These are phyloP conservation scores for Mus spicilegus DNA, from an alignment of 2,113 vertebrate genomes.

Conservation along the genomic window DNA sequence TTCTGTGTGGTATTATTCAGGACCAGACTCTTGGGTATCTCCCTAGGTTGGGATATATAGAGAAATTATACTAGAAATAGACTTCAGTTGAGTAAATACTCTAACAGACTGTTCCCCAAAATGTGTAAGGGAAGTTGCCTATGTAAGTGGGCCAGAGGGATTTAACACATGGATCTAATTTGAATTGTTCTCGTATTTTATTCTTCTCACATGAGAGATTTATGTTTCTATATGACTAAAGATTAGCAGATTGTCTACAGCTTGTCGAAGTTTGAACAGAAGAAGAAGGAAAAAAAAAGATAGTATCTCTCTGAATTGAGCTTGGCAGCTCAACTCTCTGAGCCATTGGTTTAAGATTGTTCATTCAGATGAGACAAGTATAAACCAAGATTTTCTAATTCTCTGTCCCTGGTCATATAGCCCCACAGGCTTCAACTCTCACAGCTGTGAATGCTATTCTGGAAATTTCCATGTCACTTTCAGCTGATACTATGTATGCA, in stretches of 20 bases:
- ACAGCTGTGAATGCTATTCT: not conserved
- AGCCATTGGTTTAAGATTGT: not conserved
- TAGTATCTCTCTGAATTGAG: not conserved
- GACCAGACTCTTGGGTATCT: not conserved
- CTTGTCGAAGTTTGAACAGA: slow-evolving; percentile 17
- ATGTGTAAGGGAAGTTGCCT: slow-evolving; percentile 53
- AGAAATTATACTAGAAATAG: slow-evolving; percentile 7
- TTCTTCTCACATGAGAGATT: slow-evolving; percentile 50
- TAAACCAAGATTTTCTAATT: not conserved
- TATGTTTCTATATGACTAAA: slow-evolving; percentile 54
- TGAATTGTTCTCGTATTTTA: slow-evolving; percentile 55
- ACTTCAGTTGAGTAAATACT: not conserved
- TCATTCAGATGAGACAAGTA: slow-evolving; percentile 14
- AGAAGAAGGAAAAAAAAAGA: not conserved
- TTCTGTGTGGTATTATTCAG: not conserved
- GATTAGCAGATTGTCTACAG: slow-evolving; percentile 55
- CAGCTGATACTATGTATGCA: not conserved
- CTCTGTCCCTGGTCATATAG: not conserved
- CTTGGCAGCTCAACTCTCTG: not conserved
- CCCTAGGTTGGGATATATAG: not conserved
- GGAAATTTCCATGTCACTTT: not conserved
- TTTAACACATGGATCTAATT: slow-evolving; percentile 70
- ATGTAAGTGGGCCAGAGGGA: slow-evolving; percentile 40
- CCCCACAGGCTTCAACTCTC: not conserved
- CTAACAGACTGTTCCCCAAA: slow-evolving; percentile 1